These are phyloP conservation scores for Oikopleura dioica DNA, from an alignment of 23 tunicate genomes.

Conservation along the genomic window DNA sequence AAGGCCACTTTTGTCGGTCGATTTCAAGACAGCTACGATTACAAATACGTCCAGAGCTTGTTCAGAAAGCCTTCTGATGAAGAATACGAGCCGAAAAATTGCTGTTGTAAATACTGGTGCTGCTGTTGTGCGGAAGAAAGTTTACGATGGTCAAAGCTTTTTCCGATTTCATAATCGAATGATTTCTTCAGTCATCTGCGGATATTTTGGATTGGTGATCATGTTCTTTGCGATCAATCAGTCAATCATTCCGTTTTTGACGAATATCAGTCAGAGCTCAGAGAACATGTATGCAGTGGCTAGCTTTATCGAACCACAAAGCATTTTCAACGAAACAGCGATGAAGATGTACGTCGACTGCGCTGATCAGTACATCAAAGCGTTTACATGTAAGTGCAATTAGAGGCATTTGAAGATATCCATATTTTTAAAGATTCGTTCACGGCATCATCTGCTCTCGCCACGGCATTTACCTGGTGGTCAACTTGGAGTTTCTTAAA, in stretches of 20 bases:
- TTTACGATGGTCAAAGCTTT: not conserved
- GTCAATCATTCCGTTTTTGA: not conserved
- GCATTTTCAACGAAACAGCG: not conserved
- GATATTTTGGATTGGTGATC: not conserved
- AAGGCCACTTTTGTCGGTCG: too few species aligned
- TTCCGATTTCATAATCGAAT: not conserved
- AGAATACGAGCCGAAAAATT: not conserved
- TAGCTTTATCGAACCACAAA: not conserved
- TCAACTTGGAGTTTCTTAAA: not conserved
- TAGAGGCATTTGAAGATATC: too few species aligned
- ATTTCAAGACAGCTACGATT: not conserved
- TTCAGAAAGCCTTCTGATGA: not conserved
- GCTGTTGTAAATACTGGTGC: not conserved
- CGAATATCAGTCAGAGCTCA: not conserved
- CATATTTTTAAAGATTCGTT: too few species aligned
- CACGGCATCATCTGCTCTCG: not conserved
- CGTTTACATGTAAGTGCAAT: too few species aligned
- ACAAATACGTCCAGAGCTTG: not conserved
- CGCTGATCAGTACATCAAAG: not conserved
- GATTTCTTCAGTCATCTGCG: not conserved
- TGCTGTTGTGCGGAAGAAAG: not conserved
- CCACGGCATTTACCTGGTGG: not conserved
- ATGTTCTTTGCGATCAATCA: not conserved
- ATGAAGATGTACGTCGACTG: not conserved
- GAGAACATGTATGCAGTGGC: not conserved